Base-by-base conservation (phyloP, 2,113 vertebrate species). In the Garra rufa region DNA sequence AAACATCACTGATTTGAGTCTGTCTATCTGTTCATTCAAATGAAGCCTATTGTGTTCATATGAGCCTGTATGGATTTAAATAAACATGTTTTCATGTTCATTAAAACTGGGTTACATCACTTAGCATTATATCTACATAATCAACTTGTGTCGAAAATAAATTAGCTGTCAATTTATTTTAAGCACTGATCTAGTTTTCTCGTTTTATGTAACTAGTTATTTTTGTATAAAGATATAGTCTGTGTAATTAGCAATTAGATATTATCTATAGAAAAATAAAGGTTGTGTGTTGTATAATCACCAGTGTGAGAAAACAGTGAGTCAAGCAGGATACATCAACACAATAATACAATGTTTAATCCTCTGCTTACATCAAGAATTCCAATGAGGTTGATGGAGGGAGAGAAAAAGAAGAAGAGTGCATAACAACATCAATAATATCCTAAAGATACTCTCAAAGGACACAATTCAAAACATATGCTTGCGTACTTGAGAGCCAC, bases 401-500 rank as follows among this genome's bases (percentile, higher is more conserved):
- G 44, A 48, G 28, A 41, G 59, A 41, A 46, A 19, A 28, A 75
- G 28, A 57, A 59, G 24, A 82, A 55, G 19, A 71, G 4, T 15
- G 65, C 28, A 24, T 71, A 65, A 34, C 3, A 24, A 48, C 70
- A 83, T 63, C 61, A 63, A 28, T 46, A 65, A 76, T 24, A 77
- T 48, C 41, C 70, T 63, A 28, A 61, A 75, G 55, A 75, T 74
- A 63, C 77, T 76, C 74, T 77, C 30, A 48, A 84, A 77, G 30
- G 38, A 26, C 61, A 77, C 55, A 38, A 73, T 78, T 70, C 7
- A 55, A 59, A 38, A 57, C 48, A 43, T 55, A 19, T 10, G 26
- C 26, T 48, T 50, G 44, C 9, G 30, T n/a, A n/a, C 34, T 61
- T 78, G 34, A 50, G 44, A 74, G 43, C 30, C 15, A 10, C 48